These are phyloP conservation scores for Leuciscus idus DNA, from an alignment of 2,113 vertebrate genomes.

Conservation along the genomic window DNA sequence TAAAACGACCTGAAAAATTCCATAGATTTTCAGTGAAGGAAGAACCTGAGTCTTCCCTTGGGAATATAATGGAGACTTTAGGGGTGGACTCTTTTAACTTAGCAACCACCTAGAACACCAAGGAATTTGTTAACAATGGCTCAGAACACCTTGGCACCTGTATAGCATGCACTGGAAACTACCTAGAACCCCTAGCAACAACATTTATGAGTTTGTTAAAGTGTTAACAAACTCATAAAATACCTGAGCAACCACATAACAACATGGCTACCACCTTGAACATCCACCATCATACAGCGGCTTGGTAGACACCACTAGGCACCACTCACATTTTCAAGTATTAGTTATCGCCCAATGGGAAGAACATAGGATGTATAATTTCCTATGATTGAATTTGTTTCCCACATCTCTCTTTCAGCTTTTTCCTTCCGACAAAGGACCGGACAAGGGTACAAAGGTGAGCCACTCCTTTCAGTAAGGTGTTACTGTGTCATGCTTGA, in stretches of 20 bases:
- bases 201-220: neutral
- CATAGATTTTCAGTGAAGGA: neutral
- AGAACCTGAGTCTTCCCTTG: neutral
- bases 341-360: constrained; percentile 8
- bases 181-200: neutral
- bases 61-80: neutral
- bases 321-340: neutral
- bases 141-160: neutral
- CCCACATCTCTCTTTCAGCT: constrained; percentile 79
- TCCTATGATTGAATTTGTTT: constrained; percentile 73
- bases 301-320: neutral
- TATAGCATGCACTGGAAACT: neutral
- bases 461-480: constrained; percentile 30
- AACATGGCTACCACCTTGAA: neutral
- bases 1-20: neutral
- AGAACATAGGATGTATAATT: constrained; percentile 64
- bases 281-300: neutral
- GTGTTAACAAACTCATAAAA: neutral
- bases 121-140: neutral
- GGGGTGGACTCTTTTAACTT: neutral
- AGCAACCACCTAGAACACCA: neutral
- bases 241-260: neutral
- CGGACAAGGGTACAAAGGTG: constrained; percentile 95
- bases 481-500: constrained; percentile 5
- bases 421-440: constrained; percentile 92